A percentile compares a stretch with the other conserved stretches of the same genome.
Evolutionary conservation across 2,113 vertebrate species (phyloP).

Genomic region (Coregonus clupeaformis): DNA sequence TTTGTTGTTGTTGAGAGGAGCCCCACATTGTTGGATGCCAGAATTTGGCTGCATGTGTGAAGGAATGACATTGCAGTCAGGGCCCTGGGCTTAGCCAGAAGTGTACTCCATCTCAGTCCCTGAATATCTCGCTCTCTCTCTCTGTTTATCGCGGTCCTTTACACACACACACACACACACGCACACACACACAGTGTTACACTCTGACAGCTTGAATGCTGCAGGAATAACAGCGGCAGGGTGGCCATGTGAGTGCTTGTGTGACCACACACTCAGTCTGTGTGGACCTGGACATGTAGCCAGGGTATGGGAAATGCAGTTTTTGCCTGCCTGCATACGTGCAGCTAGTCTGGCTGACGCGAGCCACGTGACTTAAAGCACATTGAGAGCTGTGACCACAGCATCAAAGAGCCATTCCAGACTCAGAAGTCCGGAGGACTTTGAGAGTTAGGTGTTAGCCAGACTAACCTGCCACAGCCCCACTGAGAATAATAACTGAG

Average conservation of each 20-base stretch:
- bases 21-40: neutral
- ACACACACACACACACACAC: neutral
- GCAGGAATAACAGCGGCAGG: neutral
- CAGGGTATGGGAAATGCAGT: neutral
- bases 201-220: constrained; percentile 1
- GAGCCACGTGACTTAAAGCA: no score
- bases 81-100: neutral
- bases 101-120: neutral
- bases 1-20: no score
- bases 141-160: neutral
- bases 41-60: neutral
- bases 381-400: no score
- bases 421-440: no score
- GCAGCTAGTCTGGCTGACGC: neutral
- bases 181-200: neutral
- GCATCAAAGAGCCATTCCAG: no score
- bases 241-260: no score
- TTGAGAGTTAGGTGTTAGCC: no score
- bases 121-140: neutral
- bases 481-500: neutral
- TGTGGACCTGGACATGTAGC: neutral
- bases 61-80: constrained; percentile 1
- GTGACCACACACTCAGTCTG: neutral
- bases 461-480: neutral
- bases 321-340: neutral